Percentiles rank a stretch among this genome's conserved stretches.
Conservation (phyloP, 1,140 invertebrate genomes). For the Tachypleus tridentatus region DNA sequence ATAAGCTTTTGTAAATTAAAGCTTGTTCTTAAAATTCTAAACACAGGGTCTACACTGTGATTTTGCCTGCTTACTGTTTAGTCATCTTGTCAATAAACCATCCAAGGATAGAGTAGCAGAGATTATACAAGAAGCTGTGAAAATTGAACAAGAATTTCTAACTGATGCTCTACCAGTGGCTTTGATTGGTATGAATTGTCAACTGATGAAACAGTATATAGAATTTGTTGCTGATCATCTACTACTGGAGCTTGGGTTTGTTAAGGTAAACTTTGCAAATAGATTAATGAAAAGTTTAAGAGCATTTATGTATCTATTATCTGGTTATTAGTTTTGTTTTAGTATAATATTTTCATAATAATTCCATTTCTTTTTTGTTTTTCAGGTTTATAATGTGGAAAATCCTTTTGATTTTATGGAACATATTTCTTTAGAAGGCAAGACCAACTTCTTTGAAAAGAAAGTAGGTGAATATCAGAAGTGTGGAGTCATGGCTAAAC, state of each 20-base stretch:
- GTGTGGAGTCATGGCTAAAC: constrained; percentile 69
- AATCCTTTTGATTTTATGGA: constrained; percentile 99
- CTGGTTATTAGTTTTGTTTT: too few species aligned
- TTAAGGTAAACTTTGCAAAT: constrained; percentile 49
- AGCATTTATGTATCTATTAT: too few species aligned
- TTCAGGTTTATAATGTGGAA: constrained; percentile 69
- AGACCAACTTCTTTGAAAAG: constrained; percentile 99
- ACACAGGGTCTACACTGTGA: constrained; percentile 88
- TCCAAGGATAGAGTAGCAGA: constrained; percentile 55
- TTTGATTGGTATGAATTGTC: constrained; percentile 96
- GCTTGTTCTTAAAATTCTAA: too few species aligned
- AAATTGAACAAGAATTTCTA: constrained; percentile 95
- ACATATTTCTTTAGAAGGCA: constrained; percentile 93
- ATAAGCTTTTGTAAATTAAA: too few species aligned
- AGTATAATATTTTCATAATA: too few species aligned
- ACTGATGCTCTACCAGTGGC: constrained; percentile 87
- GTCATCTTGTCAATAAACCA: constrained; percentile 87
- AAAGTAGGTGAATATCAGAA: constrained; percentile 98
- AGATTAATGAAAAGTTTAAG: too few species aligned
- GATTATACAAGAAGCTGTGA: constrained; percentile 87
- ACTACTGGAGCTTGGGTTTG: constrained; percentile 71
- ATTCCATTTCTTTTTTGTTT: too few species aligned
- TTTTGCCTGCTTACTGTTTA: constrained; percentile 97
- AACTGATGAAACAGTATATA: constrained; percentile 91
- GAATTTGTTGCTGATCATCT: constrained; percentile 97